Conservation (phyloP, 1,140 invertebrate species). For the Wiebesia pumilae region DNA sequence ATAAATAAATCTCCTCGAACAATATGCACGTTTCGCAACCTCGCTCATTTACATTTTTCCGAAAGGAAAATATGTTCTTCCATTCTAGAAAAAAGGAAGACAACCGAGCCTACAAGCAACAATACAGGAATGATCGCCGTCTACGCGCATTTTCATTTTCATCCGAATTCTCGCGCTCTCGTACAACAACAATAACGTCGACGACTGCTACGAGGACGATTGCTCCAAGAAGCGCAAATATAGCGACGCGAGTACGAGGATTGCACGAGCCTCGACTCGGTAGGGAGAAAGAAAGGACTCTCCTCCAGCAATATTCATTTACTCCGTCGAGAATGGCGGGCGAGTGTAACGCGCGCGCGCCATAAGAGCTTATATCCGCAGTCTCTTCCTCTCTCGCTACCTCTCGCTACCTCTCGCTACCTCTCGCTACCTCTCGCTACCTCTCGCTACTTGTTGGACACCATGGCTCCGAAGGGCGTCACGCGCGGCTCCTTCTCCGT, state of each 20-base stretch:
- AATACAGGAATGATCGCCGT: too few species aligned
- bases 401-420: constrained; percentile 65
- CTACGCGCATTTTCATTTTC: constrained; percentile 26
- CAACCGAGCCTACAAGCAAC: too few species aligned
- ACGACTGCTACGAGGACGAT: constrained; percentile 1
- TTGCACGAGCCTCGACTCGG: constrained; percentile 53
- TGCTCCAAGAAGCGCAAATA: constrained; percentile 9
- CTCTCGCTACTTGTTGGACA: constrained; percentile 25
- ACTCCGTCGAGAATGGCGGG: constrained; percentile 55
- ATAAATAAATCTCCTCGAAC: constrained; percentile 36
- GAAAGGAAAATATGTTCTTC: not conserved
- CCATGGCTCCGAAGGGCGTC: constrained; percentile 60
- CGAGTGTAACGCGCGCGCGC: constrained; percentile 55
- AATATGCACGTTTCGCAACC: not conserved
- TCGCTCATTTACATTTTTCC: constrained; percentile 27
- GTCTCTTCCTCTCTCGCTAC: constrained; percentile 59
- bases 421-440: not conserved
- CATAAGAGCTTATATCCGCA: constrained; percentile 57
- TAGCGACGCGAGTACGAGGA: constrained; percentile 32
- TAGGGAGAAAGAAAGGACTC: constrained; percentile 44
- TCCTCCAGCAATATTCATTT: constrained; percentile 56
- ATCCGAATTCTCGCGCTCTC: constrained; percentile 12
- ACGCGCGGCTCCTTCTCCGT: constrained; percentile 45
- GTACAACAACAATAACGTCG: not conserved
- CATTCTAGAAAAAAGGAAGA: not conserved